phyloP scores from a whole-genome alignment of 2,797 vertebrate species.

The Ciconia nigra region DNA sequence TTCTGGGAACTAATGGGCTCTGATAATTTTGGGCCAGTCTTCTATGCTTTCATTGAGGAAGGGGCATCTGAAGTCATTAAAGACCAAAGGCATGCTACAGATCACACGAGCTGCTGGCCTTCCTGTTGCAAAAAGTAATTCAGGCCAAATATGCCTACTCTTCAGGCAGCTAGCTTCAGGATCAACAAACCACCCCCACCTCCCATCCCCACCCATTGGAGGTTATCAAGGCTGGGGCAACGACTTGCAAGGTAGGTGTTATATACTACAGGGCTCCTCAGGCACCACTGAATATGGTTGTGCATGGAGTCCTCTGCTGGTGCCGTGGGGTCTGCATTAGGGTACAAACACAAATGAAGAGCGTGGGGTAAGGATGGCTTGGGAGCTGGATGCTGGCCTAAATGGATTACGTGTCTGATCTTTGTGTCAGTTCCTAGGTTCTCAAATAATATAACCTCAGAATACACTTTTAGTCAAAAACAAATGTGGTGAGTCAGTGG shows the following conservation, averaged over 20 bases:
- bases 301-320: not conserved
- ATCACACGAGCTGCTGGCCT: not conserved
- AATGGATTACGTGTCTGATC: not conserved
- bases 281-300: not conserved
- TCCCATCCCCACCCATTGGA: not conserved
- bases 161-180: not conserved
- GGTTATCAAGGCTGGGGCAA: not conserved
- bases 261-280: not conserved
- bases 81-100: not conserved
- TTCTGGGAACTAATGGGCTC: not conserved
- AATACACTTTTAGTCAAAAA: not conserved
- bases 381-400: not conserved
- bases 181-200: not conserved
- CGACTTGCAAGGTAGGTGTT: not conserved
- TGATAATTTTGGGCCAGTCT: not conserved
- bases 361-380: not conserved
- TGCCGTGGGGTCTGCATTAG: not conserved
- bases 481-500: not conserved
- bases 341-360: not conserved
- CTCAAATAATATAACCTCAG: not conserved
- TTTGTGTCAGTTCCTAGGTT: not conserved
- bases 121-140: not conserved
- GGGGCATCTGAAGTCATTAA: not conserved
- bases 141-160: not conserved
- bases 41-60: not conserved